Conservation (phyloP, 2,797 vertebrate species). For the Prionace glauca region DNA sequence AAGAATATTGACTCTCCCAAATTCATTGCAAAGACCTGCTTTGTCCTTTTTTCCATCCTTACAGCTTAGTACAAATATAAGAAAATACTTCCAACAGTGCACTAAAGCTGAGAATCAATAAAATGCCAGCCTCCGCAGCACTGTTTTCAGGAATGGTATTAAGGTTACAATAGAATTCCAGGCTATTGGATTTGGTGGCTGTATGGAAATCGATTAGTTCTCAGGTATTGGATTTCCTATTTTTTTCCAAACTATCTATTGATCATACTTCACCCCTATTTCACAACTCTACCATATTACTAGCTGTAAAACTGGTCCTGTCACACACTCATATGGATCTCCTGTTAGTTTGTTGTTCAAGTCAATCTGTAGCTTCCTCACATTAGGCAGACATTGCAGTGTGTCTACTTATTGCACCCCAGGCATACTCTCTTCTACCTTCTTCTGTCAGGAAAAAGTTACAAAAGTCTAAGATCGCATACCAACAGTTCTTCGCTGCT, state of each 20-base stretch:
- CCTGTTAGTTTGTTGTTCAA: background rate
- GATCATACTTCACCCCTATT: background rate
- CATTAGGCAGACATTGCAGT: background rate
- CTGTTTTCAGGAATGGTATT: background rate
- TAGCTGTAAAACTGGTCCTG: background rate
- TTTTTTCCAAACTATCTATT: background rate
- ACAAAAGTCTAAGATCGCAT: no score
- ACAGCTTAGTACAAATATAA: background rate
- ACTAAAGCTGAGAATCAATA: background rate
- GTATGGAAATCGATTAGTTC: background rate
- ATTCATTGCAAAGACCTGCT: background rate
- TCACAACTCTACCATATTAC: background rate
- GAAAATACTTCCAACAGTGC: conserved; percentile 11
- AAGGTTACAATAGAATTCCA: background rate
- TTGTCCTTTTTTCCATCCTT: conserved; percentile 7
- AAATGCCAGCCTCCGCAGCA: background rate
- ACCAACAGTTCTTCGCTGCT: no score
- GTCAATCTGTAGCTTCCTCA: background rate
- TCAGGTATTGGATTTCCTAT: conserved; percentile 9
- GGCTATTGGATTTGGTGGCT: background rate
- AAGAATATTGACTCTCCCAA: background rate
- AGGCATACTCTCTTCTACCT: no score
- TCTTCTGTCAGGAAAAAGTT: no score
- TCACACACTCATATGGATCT: background rate
- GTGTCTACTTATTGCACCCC: background rate